Base-by-base conservation (phyloP, 2,888 invertebrate genomes). In the Diloba caeruleocephala region DNA sequence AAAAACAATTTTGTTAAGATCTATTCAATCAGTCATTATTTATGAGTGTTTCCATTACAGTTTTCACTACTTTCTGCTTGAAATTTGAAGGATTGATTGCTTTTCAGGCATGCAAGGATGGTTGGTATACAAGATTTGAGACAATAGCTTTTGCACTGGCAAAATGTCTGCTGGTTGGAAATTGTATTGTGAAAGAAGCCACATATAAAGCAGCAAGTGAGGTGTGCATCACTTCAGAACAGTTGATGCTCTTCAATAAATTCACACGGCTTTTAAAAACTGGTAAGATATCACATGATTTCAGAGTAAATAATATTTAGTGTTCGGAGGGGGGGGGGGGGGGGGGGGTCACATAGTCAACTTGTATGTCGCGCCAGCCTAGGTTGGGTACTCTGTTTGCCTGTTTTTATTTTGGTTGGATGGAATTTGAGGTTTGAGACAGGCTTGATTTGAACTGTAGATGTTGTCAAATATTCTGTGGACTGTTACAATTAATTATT, bases 121-220 rank as follows among this genome's bases (percentile, higher is more conserved):
- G 91, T 3, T 91, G 88, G 80, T 92, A 92, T 56, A 94, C 94
- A 10, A 87, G 94, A 58, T 93, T 92, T 59, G 95, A 94, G 52
- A 94, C 95, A 8, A 86, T 95, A n/a, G 90, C 96, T 34, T 95
- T 95, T 85, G 95, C 95, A 9, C 81, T 96, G 37, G 95, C 95
- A 1, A 91, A 95, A 73, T 96, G 95, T 74, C 88, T 95, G 1
- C 64, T 70, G 80, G 82, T 82, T 28, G 88, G 89, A 0, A 70
- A 82, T 5, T 63, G 83, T 37, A 68, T 74, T 31, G 87, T 95
- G 1, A 94, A 95, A 65, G 87, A 90, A 49, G 90, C 90, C 2
- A 94, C 94, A 0, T 96, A 95, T 63, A 88, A 89, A 45, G 90
- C 88, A 9, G 87, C 94, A 1, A 70, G 85, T 45, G 89, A 94